Conservation (phyloP, 2,888 invertebrate genomes). For the Nipponacmea schrenckii region DNA sequence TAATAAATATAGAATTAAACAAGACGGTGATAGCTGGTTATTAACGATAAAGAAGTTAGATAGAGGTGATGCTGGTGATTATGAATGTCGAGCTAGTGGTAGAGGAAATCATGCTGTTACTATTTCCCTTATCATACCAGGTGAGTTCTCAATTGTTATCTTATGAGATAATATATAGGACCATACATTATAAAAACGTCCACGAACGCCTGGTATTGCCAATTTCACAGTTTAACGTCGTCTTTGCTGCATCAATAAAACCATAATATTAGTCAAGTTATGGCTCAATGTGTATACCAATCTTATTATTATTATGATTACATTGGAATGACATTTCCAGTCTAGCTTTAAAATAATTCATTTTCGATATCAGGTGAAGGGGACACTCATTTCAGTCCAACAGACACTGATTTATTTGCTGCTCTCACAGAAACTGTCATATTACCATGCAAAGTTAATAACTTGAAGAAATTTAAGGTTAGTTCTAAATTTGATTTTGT, state of each 20-base stretch:
- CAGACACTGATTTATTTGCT: constrained; percentile 12
- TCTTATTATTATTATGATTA: too few species aligned
- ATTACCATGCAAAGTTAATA: constrained; percentile 26
- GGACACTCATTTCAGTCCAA: constrained; percentile 15
- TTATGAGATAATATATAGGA: too few species aligned
- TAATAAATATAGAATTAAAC: constrained; percentile 25
- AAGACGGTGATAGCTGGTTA: constrained; percentile 14
- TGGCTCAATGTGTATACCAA: too few species aligned
- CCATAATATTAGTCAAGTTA: too few species aligned
- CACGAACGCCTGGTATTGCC: too few species aligned
- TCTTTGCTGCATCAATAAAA: too few species aligned
- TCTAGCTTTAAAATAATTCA: too few species aligned
- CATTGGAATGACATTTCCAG: too few species aligned
- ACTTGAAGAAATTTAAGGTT: constrained; percentile 18
- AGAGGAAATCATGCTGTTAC: constrained; percentile 18
- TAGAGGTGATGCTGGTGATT: constrained; percentile 31
- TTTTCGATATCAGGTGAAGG: constrained; percentile 12
- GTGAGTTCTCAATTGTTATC: background rate
- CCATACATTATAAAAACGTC: too few species aligned
- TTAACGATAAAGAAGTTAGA: constrained; percentile 30
- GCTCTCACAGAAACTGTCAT: constrained; percentile 15
- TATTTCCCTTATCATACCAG: constrained; percentile 30
- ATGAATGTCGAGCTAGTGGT: constrained; percentile 33
- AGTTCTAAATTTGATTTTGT: background rate
- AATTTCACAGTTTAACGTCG: too few species aligned